These are phyloP conservation scores for Oryzias melastigma DNA, from an alignment of 2,113 vertebrate species.

Conservation along the genomic window DNA sequence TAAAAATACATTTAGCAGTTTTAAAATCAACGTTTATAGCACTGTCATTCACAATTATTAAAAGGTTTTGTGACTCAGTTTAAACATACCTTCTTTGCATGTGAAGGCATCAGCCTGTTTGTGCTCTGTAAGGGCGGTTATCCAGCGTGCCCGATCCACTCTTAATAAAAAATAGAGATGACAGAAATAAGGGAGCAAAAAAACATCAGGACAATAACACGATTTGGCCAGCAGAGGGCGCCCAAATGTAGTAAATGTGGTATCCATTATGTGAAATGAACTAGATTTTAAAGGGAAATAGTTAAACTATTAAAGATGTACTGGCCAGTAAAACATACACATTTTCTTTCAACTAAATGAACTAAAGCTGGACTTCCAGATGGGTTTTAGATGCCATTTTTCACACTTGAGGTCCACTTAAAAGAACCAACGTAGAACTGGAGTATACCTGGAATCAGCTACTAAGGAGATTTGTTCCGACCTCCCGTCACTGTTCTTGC, in stretches of 20 bases:
- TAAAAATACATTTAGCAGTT: too few relatives aligned
- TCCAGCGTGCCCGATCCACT: conserved; percentile 90
- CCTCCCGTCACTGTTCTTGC: conserved; percentile 84
- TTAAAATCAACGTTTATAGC: too few relatives aligned
- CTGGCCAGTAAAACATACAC: too few relatives aligned
- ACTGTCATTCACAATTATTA: too few relatives aligned
- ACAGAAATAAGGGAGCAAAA: background rate
- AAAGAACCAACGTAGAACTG: background rate
- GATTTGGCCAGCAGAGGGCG: conserved; percentile 58
- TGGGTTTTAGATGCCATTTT: background rate
- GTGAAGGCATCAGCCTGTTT: conserved; percentile 56
- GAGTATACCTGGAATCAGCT: conserved; percentile 83
- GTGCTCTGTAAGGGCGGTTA: conserved; percentile 77
- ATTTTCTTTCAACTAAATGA: background rate
- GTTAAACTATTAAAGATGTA: too few relatives aligned
- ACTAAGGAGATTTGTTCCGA: conserved; percentile 80
- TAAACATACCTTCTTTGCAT: conserved; percentile 79
- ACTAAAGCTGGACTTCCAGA: background rate
- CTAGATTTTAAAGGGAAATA: background rate
- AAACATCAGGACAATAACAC: background rate
- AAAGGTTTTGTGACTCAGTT: too few relatives aligned
- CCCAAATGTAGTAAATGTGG: conserved; percentile 11
- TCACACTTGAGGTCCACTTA: too few relatives aligned
- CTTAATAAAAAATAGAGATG: conserved; percentile 62
- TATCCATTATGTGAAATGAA: background rate